Base-by-base conservation (phyloP, 2,797 vertebrate species). In the Chanos chanos region DNA sequence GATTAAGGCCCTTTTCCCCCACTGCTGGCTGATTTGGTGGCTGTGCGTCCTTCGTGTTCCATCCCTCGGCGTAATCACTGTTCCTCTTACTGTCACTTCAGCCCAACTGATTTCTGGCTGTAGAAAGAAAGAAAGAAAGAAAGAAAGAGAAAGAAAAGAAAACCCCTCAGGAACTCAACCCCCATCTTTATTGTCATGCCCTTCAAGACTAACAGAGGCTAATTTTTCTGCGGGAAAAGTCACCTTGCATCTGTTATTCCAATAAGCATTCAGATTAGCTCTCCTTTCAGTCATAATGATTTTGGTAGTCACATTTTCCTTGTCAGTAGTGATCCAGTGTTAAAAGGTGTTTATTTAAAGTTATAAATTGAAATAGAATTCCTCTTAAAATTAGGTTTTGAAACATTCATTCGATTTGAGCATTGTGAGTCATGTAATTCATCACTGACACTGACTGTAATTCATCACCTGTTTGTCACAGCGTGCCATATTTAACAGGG, bases 11-110 rank as follows among this genome's bases (percentile, higher is more conserved):
- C 83, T 86, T n/a, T 79, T 30, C 72, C 86, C 83, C 79, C 16
- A 74, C 84, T 81, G 86, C 36, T 25, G 25, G 50, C 68, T 92
- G 89, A 92, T 92, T 92, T 88, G 82, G 85, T 83, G 88, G 86
- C 37, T 56, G 57, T 50, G 24, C 80, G 80, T 81, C 91, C 87
- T 89, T 88, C 84, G 81, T 56, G 45, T 76, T 77, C 79, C 68
- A 63, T 84, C 48, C 47, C 64, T 36, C 22, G 19, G 70, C 81
- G 89, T 89, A 93, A 92, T 92, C 91, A 70, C 82, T 83, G 81
- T 77, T 37, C 77, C 69, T 83, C 72, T 74, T 70, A 74, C 69
- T 73, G 83, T 86, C 80, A 65, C 83, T 88, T 87, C 70, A 85
- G 71, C 85, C 56, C 71, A 49, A 78, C 77, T 62, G 87, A 89